Evolutionary conservation across 2,797 vertebrate genomes (phyloP).

Genomic region (Gambelia wislizenii): DNA sequence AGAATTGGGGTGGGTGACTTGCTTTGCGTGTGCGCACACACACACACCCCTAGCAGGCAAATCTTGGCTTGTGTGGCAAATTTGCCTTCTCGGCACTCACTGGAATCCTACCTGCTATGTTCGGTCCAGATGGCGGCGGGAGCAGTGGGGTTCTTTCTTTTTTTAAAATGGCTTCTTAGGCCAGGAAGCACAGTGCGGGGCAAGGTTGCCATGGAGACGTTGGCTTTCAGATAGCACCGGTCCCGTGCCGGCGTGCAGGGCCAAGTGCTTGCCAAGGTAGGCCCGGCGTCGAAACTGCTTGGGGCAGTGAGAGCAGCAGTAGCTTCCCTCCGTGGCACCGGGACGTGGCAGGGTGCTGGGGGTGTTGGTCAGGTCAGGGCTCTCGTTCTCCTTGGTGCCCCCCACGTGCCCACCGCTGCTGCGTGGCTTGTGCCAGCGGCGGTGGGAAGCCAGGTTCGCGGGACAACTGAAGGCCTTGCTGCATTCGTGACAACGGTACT

Average conservation of each 20-base stretch:
- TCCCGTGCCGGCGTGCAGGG: slow-evolving; percentile 51
- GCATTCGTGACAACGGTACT: slow-evolving; percentile 77
- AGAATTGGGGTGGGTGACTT: neutral
- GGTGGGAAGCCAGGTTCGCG: slow-evolving; percentile 77
- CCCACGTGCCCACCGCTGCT: neutral
- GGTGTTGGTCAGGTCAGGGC: neutral
- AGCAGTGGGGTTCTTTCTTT: too few species aligned
- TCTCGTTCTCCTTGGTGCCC: slow-evolving; percentile 38
- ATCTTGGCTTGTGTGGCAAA: too few species aligned
- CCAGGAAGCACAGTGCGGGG: neutral
- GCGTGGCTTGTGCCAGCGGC: slow-evolving; percentile 76
- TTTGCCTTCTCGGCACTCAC: fast-evolving
- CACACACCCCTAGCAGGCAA: neutral
- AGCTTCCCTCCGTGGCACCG: slow-evolving; percentile 49
- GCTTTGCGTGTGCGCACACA: too few species aligned
- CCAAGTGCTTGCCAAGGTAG: slow-evolving; percentile 71
- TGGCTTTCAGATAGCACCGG: slow-evolving; percentile 18
- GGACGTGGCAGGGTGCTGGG: neutral
- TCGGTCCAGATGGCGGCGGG: neutral
- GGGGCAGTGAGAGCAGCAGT: slow-evolving; percentile 62
- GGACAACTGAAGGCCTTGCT: slow-evolving; percentile 78
- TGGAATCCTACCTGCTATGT: neutral
- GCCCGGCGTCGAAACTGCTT: slow-evolving; percentile 70
- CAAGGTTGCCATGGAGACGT: neutral
- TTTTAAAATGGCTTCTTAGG: neutral